phyloP scores from a whole-genome alignment of 1,140 invertebrate genomes.

The Aricia agestis region DNA sequence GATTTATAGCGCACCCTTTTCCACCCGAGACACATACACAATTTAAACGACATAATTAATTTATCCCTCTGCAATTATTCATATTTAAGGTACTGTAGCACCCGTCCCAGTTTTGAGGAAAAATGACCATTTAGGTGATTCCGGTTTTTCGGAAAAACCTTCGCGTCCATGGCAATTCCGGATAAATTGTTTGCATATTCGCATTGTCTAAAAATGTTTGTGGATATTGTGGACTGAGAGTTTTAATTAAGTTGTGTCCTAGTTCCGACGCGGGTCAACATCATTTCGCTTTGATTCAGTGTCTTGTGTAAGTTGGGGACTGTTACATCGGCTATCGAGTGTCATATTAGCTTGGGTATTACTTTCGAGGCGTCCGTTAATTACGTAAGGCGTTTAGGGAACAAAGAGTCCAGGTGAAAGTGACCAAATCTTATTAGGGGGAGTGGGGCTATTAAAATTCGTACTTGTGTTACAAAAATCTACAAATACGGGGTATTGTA shows the following conservation, averaged over 20 bases:
- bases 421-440: too few relatives aligned
- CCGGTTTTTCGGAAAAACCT: not conserved
- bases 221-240: conserved; percentile 1
- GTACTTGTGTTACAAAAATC: too few relatives aligned
- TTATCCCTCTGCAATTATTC: not conserved
- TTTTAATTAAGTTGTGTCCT: conserved; percentile 16
- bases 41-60: not conserved
- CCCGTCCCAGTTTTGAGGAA: not conserved
- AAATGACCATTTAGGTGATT: not conserved
- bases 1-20: not conserved
- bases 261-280: conserved; percentile 11
- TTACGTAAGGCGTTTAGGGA: not conserved
- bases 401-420: too few relatives aligned
- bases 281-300: conserved; percentile 3
- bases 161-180: not conserved
- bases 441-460: too few relatives aligned
- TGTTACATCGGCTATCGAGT: not conserved
- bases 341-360: not conserved
- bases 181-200: not conserved
- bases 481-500: too few relatives aligned
- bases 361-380: not conserved
- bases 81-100: not conserved
- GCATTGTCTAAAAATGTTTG: conserved; percentile 8
- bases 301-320: not conserved
- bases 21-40: conserved; percentile 3